Evolutionary conservation across 2,797 vertebrate species (phyloP).

Genomic region (Cynopterus sphinx): DNA sequence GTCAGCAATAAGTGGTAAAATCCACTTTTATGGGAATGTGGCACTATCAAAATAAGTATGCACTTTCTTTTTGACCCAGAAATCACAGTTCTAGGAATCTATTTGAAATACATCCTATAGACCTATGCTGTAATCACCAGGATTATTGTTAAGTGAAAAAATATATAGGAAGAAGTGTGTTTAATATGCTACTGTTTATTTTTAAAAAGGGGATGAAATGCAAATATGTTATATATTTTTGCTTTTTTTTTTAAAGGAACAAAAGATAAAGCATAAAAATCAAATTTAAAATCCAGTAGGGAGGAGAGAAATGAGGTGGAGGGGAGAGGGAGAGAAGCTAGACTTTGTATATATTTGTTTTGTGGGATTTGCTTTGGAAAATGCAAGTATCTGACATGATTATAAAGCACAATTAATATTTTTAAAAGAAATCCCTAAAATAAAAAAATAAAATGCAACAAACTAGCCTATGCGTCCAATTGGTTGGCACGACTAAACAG

Average conservation of each 20-base stretch:
- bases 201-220: not conserved
- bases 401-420: not conserved
- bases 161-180: not conserved
- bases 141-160: not conserved
- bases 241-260: not conserved
- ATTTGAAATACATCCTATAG: not conserved
- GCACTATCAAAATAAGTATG: not conserved
- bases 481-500: not conserved
- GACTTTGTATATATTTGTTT: not conserved
- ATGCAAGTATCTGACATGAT: not conserved
- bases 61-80: not conserved
- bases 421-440: not conserved
- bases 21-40: not conserved
- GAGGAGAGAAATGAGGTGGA: not conserved
- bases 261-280: not conserved
- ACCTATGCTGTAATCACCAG: not conserved
- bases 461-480: not conserved
- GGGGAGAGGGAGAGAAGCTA: not conserved
- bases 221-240: not conserved
- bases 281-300: not conserved
- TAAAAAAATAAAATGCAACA: slow-evolving; percentile 5
- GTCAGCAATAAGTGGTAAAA: not conserved
- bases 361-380: not conserved
- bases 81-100: not conserved
- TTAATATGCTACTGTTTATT: not conserved